phyloP scores from a whole-genome alignment of 2,888 invertebrate genomes.

The Pedicia rivosa region DNA sequence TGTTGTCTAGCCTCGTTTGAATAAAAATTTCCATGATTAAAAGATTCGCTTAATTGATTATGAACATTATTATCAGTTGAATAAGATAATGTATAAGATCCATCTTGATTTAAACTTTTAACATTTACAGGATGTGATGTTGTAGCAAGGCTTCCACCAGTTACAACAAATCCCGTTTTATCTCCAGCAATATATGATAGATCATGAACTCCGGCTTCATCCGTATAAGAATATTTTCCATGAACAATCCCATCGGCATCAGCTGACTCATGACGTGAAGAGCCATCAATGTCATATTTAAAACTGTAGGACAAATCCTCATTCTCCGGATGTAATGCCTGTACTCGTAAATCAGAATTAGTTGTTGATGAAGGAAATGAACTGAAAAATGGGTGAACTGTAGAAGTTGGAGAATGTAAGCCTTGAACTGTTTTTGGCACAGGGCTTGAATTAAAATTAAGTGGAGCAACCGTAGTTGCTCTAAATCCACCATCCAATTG shows the following conservation, averaged over 20 bases:
- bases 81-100: conserved; percentile 4
- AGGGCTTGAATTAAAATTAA: background rate
- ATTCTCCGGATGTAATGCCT: no score
- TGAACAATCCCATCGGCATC: conserved; percentile 15
- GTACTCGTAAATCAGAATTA: background rate
- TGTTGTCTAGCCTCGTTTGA: conserved; percentile 49
- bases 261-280: conserved; percentile 25
- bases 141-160: conserved; percentile 24
- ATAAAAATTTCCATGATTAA: conserved; percentile 40
- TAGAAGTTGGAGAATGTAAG: background rate
- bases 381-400: background rate
- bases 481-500: no score
- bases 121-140: no score
- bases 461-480: background rate
- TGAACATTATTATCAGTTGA: conserved; percentile 10
- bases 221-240: conserved; percentile 41
- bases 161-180: conserved; percentile 43
- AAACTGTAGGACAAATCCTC: conserved; percentile 6
- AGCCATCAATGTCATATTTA: conserved; percentile 1
- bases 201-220: conserved; percentile 55
- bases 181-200: conserved; percentile 57
- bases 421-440: background rate
- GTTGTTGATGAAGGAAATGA: background rate
- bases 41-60: no score
- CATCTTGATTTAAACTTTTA: no score